Base-by-base conservation (phyloP, 2,797 vertebrate genomes). In the Allenopithecus nigroviridis region DNA sequence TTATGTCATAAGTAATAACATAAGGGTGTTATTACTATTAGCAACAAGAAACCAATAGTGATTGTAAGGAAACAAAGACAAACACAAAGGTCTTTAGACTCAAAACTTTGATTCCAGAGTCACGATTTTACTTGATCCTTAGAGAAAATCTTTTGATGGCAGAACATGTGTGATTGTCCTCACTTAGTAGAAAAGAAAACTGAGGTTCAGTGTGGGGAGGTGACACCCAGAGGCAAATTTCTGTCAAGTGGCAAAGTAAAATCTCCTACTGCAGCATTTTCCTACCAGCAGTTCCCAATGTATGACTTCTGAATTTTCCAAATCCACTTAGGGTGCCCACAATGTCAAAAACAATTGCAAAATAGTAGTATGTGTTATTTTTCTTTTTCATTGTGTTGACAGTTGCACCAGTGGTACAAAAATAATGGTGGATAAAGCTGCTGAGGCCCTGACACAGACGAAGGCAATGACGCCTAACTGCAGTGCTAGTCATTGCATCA, bases 171-270 rank as follows among this genome's bases (percentile, higher is more conserved):
- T 24, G 70, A 39, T 24, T 50, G 5, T 5, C 8, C 8, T 13
- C 1, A 55, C n/a, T 30, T 68, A 16, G 48, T 4, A 61, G 1
- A 93, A 28, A 13, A 28, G n/a, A 89, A 94, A 78, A 36, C 0
- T 59, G 22, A 36, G 10, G 1, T 74, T 75, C n/a, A 41, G 1
- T 39, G 3, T 11, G 1, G 19, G 1, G 2, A n/a, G 9, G 0
- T 39, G 55, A 53, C 2, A 61, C 4, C 21, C 1, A 50, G 61
- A 75, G 36, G 17, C 12, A 75, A 8, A 39, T 33, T 72, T 83
- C 21, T 64, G 53, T 48, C 50, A 78, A 16, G 39, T 30, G 39
- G 0, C 16, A 78, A 33, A 87, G 21, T 53, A 46, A 59, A 78
- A 70, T 11, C 14, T 50, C 13, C 16, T 21, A 21, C 5, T 19